phyloP scores from a whole-genome alignment of 2,113 vertebrate species.

The Zonotrichia leucophrys region DNA sequence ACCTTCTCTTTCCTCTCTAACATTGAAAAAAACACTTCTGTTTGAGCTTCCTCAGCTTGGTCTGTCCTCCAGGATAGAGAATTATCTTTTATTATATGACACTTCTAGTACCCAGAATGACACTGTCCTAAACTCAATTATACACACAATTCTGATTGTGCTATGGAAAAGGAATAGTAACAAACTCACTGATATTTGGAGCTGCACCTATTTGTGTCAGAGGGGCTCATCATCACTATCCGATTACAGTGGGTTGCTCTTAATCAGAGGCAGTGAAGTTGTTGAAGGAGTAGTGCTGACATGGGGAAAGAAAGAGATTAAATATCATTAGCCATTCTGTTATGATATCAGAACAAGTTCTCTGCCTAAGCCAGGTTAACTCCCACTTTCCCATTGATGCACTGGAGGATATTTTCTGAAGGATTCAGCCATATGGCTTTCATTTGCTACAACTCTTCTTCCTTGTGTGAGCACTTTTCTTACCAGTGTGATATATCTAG shows the following conservation, averaged over 20 bases:
- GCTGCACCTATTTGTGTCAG: background rate
- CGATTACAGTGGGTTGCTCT: background rate
- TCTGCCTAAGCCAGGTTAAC: conserved; percentile 7
- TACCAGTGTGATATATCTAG: background rate
- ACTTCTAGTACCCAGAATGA: background rate
- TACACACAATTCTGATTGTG: background rate
- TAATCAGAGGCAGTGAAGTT: conserved; percentile 9
- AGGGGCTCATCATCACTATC: conserved; percentile 24
- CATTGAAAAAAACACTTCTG: background rate
- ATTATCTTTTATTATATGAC: accelerated
- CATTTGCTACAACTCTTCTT: background rate
- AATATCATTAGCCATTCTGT: conserved; percentile 21
- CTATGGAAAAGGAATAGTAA: background rate
- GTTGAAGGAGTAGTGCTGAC: conserved; percentile 46
- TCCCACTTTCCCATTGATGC: conserved; percentile 20
- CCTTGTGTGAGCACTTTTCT: background rate
- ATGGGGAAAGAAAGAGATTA: conserved; percentile 24
- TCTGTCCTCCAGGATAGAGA: background rate
- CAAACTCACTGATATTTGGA: background rate
- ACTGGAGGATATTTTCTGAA: conserved; percentile 25
- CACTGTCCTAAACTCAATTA: background rate
- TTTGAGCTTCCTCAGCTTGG: background rate
- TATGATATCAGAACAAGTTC: conserved; percentile 8
- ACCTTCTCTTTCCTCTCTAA: background rate
- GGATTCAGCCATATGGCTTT: background rate